These are phyloP conservation scores for Hydrotaea cyrtoneurina DNA, from an alignment of 2,888 invertebrate genomes.

Conservation along the genomic window DNA sequence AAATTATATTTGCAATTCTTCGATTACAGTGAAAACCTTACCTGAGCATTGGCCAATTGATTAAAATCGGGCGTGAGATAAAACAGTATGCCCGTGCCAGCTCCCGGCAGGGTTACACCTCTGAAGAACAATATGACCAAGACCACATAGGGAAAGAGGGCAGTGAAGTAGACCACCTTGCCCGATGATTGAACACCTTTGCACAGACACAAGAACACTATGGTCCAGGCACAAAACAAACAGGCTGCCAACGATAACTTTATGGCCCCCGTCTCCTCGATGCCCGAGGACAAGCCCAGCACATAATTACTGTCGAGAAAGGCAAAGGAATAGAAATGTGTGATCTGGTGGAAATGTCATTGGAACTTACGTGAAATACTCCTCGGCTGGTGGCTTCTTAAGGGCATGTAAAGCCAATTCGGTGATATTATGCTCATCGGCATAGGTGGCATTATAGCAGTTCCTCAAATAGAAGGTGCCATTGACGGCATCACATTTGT, in stretches of 20 bases:
- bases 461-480: constrained; percentile 85
- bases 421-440: constrained; percentile 82
- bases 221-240: constrained; percentile 89
- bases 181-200: constrained; percentile 91
- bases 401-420: constrained; percentile 83
- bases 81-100: constrained; percentile 88
- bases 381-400: constrained; percentile 86
- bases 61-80: constrained; percentile 90
- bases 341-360: background rate
- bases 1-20: background rate
- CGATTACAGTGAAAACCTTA: constrained; percentile 70
- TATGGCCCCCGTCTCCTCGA: constrained; percentile 86
- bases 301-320: constrained; percentile 81
- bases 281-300: constrained; percentile 85
- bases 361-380: constrained; percentile 85
- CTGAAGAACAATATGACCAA: constrained; percentile 89
- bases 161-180: constrained; percentile 90
- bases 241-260: constrained; percentile 87
- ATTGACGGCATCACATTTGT: constrained; percentile 83
- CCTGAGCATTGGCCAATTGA: constrained; percentile 87
- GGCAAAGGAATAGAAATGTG: background rate
- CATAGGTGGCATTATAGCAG: constrained; percentile 84
- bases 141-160: constrained; percentile 88
- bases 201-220: constrained; percentile 89
- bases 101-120: constrained; percentile 90